Percentiles rank a stretch among this genome's conserved stretches.
Evolutionary conservation across 2,888 invertebrate genomes (phyloP).

Genomic region (Caradrina clavipalpis): DNA sequence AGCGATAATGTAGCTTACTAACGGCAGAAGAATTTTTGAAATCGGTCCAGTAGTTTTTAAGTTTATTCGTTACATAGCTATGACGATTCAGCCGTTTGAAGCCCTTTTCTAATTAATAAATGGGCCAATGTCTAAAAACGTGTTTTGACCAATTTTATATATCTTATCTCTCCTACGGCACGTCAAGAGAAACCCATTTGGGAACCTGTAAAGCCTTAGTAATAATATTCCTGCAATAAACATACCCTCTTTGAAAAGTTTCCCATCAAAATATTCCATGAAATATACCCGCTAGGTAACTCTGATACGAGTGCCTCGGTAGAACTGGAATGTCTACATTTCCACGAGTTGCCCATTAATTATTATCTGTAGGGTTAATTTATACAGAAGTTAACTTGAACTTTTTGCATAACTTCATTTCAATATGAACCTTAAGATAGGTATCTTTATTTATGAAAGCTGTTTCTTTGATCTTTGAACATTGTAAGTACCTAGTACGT

Average conservation of each 20-base stretch:
- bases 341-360: constrained; percentile 23
- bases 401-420: constrained; percentile 15
- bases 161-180: too few species aligned
- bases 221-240: constrained; percentile 1
- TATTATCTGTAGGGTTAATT: constrained; percentile 25
- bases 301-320: constrained; percentile 3
- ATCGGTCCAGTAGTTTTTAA: too few species aligned
- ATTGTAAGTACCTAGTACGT: background rate
- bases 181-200: background rate
- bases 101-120: too few species aligned
- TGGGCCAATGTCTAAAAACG: too few species aligned
- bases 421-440: constrained; percentile 4
- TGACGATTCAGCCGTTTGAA: too few species aligned
- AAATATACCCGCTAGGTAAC: background rate
- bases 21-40: too few species aligned
- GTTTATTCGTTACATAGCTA: too few species aligned
- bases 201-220: background rate
- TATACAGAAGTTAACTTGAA: constrained; percentile 16
- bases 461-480: background rate
- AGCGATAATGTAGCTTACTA: too few species aligned
- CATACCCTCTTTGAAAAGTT: constrained; percentile 2
- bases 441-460: constrained; percentile 4
- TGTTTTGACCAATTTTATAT: too few species aligned
- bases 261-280: constrained; percentile 15
- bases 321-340: constrained; percentile 13